Evolutionary conservation across 2,888 invertebrate genomes (phyloP).

Genomic region (Parnassius smintheus): DNA sequence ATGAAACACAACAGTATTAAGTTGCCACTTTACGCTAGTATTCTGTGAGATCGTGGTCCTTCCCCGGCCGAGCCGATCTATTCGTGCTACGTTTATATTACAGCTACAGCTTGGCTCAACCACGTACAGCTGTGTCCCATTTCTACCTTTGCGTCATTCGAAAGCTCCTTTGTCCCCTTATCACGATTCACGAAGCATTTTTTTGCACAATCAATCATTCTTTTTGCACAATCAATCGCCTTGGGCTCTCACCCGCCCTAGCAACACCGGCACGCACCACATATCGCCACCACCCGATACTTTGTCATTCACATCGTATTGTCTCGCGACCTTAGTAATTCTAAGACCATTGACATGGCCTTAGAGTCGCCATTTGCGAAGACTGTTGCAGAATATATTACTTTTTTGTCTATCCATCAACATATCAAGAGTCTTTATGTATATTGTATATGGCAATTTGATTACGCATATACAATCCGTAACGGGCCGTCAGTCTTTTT

Average conservation of each 20-base stretch:
- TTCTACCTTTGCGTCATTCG: neutral
- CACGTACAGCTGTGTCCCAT: no score
- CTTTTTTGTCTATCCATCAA: constrained; percentile 27
- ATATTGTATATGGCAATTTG: constrained; percentile 25
- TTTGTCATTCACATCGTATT: constrained; percentile 16
- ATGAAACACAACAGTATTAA: no score
- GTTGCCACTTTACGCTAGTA: no score
- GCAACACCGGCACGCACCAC: constrained; percentile 8
- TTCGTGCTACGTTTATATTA: no score
- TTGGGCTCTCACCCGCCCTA: constrained; percentile 3
- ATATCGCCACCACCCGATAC: constrained; percentile 4
- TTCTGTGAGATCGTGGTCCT: no score
- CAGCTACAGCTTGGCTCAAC: no score
- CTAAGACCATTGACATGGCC: constrained; percentile 34
- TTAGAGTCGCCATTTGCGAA: constrained; percentile 31
- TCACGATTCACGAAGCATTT: neutral
- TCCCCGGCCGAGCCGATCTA: no score
- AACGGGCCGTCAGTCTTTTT: constrained; percentile 6
- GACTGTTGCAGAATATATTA: constrained; percentile 34
- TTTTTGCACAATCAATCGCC: constrained; percentile 7
- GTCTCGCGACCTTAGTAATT: constrained; percentile 13
- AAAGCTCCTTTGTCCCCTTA: constrained; percentile 7
- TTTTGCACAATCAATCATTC: constrained; percentile 3
- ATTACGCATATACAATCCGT: constrained; percentile 17
- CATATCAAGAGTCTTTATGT: constrained; percentile 26